phyloP scores from a whole-genome alignment of 2,113 vertebrate species.

The Piaya cayana region DNA sequence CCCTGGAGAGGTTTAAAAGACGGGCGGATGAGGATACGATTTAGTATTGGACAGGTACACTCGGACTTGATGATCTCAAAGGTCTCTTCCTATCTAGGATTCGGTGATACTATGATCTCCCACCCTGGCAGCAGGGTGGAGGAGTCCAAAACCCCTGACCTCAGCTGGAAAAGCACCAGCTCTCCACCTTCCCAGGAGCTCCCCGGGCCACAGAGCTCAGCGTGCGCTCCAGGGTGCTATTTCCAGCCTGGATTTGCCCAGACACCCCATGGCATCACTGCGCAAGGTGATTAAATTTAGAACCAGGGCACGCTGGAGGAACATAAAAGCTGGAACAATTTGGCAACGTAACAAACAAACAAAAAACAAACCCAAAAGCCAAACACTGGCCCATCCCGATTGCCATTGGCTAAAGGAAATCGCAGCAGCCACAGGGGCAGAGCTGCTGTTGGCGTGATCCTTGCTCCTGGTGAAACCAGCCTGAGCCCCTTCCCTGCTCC shows the following conservation, averaged over 20 bases:
- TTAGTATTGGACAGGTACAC: too few species aligned
- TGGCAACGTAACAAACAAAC: background rate
- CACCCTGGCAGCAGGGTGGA: background rate
- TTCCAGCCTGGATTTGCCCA: too few species aligned
- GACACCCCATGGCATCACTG: background rate
- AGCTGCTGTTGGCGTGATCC: background rate
- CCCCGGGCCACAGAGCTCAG: background rate
- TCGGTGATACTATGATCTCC: too few species aligned
- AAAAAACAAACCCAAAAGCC: background rate
- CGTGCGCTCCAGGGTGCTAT: background rate
- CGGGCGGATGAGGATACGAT: too few species aligned
- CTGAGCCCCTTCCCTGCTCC: background rate
- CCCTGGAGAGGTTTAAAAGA: too few species aligned
- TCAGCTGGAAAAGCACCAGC: background rate
- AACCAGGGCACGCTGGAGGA: background rate
- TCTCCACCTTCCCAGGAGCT: background rate
- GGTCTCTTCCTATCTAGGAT: too few species aligned
- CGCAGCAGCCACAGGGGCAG: background rate
- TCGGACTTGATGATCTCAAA: too few species aligned
- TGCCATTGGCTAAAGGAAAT: background rate
- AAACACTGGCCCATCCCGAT: too few species aligned
- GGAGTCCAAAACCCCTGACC: background rate
- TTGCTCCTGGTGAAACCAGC: background rate
- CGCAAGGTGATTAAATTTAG: slow-evolving; percentile 16
- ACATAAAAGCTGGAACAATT: background rate